Base-by-base conservation (phyloP, 2,113 vertebrate species). In the Tylochromis polylepis region DNA sequence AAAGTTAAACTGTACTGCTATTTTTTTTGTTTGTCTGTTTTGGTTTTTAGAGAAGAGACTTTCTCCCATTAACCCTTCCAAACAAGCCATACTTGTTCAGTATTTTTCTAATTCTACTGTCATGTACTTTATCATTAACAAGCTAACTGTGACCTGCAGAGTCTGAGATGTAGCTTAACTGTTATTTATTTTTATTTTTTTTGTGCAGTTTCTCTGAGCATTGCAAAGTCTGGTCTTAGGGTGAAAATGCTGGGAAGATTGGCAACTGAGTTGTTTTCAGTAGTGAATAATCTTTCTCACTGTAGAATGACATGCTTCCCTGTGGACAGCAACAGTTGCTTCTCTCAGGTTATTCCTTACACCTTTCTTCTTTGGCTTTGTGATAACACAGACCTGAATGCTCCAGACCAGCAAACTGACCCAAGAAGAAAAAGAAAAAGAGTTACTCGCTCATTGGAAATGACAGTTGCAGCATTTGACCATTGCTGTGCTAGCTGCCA, bases 141-240 rank as follows among this genome's bases (percentile, higher is more conserved):
- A 14, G 34, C 34, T 38, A 67, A 1, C 60, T 38, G 6, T n/a
- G 34, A 29, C 60, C n/a, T 70, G 65, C 24, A 70, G 65, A 43
- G 8, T 70, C 15, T 70, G 14, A 10, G n/a, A 43, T 43, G 65
- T 43, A 24, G 12, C n/a, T 43, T 41, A 43, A 4, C 36, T 41
- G n/a, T 41, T n/a, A n/a, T n/a, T n/a, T n/a, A n/a, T n/a, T 41
- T 41, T 67, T 38, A 4, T 0, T 38, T 67, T n/a, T 60, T 41
- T 67, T 2, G 7, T 43, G 8, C 65, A 24, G 20, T 70, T 70
- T 70, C n/a, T 70, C 14, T 43, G 65, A 70, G n/a, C 65, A 70
- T 70, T 70, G 22, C n/a, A 16, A 24, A 43, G 38, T 43, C 38
- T 43, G 65, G 12, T 38, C 2, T 70, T 16, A 43, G 38, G 65